Percentiles rank a stretch among this genome's conserved stretches.
Evolutionary conservation across 2,113 vertebrate genomes (phyloP).

Genomic region (Zeus faber): DNA sequence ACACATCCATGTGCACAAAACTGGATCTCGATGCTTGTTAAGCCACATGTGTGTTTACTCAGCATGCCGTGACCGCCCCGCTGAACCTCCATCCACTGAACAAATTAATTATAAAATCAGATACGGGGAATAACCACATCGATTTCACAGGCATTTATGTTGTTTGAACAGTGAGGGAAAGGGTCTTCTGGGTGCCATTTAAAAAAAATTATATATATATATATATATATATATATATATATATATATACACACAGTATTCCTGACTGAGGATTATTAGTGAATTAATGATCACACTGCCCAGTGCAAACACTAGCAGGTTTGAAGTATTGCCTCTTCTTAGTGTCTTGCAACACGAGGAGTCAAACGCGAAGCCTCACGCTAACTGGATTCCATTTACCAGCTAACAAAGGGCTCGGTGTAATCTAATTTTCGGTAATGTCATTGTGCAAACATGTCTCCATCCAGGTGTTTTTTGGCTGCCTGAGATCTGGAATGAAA

Average conservation of each 20-base stretch:
- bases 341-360: not conserved
- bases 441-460: conserved; percentile 21
- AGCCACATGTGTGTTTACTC: conserved; percentile 34
- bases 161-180: no score
- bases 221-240: no score
- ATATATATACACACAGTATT: not conserved
- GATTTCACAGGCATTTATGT: no score
- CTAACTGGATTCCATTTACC: conserved; percentile 24
- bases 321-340: conserved; percentile 13
- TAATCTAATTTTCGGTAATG: conserved; percentile 40
- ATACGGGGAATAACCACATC: no score
- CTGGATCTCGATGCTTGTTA: conserved; percentile 40
- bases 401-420: conserved; percentile 18
- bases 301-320: conserved; percentile 32
- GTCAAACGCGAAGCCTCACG: conserved; percentile 22
- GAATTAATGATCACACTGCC: conserved; percentile 26
- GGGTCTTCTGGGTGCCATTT: no score
- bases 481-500: conserved; percentile 12
- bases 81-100: not conserved
- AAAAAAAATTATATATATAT: not conserved
- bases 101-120: no score
- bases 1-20: conserved; percentile 11
- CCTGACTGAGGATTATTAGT: conserved; percentile 10
- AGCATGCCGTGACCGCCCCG: not conserved
- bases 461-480: conserved; percentile 14